Conservation (phyloP, 2,888 invertebrate genomes). For the Coleophora flavipennella region DNA sequence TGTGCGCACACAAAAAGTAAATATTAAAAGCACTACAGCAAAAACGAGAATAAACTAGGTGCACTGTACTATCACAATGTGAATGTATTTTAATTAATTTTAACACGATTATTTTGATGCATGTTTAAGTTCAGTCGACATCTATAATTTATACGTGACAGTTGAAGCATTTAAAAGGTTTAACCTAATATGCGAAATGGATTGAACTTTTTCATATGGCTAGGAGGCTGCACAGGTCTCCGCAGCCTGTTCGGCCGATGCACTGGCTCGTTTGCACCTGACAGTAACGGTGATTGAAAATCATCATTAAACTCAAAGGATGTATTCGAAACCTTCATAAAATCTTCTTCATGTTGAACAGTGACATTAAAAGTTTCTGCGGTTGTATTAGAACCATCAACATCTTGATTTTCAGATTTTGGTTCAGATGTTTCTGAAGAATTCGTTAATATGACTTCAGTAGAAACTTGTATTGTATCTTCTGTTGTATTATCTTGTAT, state of each 20-base stretch:
- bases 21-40: background rate
- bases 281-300: conserved; percentile 57
- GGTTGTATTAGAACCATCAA: conserved; percentile 2
- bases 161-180: conserved; percentile 23
- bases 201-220: conserved; percentile 54
- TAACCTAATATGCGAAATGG: conserved; percentile 67
- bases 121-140: conserved; percentile 35
- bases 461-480: background rate
- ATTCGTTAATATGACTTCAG: background rate
- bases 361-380: conserved; percentile 1
- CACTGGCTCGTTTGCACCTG: conserved; percentile 55
- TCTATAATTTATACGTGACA: conserved; percentile 31
- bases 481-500: background rate
- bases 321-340: conserved; percentile 20
- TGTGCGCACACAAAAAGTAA: too few species aligned
- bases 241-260: conserved; percentile 53
- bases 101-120: too few species aligned
- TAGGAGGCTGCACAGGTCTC: conserved; percentile 45
- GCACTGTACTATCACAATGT: conserved; percentile 57
- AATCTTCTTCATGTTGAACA: conserved; percentile 7
- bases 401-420: conserved; percentile 1
- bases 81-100: too few species aligned
- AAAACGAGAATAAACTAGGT: conserved; percentile 40
- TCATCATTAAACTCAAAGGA: conserved; percentile 41
- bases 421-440: too few species aligned